phyloP scores from a whole-genome alignment of 2,797 vertebrate genomes.

The Botia kubotai region DNA sequence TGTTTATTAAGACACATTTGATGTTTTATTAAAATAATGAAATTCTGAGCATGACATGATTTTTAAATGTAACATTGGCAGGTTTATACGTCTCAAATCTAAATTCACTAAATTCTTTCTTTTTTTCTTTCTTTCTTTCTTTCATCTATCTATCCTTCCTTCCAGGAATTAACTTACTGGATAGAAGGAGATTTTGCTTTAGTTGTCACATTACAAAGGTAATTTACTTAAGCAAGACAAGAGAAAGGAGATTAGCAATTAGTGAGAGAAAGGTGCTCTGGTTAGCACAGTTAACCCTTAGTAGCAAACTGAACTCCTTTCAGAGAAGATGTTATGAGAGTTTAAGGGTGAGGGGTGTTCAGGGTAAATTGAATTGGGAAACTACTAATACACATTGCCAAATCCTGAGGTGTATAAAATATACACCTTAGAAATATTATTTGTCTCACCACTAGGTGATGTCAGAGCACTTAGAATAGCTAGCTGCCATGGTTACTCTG shows the following conservation, averaged over 20 bases:
- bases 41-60: neutral
- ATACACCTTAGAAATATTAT: slow-evolving; percentile 1
- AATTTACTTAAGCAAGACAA: slow-evolving; percentile 10
- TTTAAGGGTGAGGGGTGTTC: neutral
- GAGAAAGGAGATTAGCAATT: neutral
- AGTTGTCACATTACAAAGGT: slow-evolving; percentile 22
- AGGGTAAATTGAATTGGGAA: neutral
- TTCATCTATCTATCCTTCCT: no score
- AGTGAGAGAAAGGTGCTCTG: slow-evolving; percentile 7
- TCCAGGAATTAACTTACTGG: neutral
- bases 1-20: slow-evolving; percentile 33
- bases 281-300: slow-evolving; percentile 33
- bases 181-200: neutral
- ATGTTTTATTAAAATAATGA: slow-evolving; percentile 11
- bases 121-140: no score
- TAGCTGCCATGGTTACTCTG: neutral
- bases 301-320: slow-evolving; percentile 6
- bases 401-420: neutral
- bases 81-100: neutral
- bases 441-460: slow-evolving; percentile 58
- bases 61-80: neutral
- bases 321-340: neutral
- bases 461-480: slow-evolving; percentile 52
- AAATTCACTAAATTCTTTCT: neutral
- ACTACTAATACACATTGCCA: neutral